Percentiles rank a stretch among this genome's conserved stretches.
Evolutionary conservation across 1,140 invertebrate genomes (phyloP).

Genomic region (Cheumatopsyche charites): DNA sequence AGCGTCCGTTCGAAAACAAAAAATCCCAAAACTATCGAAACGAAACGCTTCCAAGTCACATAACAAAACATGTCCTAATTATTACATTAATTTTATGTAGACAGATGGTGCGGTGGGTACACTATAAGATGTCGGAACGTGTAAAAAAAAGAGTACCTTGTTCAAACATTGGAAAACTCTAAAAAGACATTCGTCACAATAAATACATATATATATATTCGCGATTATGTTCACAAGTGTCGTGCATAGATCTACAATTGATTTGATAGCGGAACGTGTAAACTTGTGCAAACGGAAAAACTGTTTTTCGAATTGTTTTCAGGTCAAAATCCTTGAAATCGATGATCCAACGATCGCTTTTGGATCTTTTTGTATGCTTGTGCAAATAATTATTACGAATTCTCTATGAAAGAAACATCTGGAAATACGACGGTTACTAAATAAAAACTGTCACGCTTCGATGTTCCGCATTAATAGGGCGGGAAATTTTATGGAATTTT

Average conservation of each 20-base stretch:
- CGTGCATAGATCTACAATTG: slow-evolving; percentile 13
- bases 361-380: no score
- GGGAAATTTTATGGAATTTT: no score
- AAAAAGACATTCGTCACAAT: background rate
- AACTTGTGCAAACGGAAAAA: slow-evolving; percentile 16
- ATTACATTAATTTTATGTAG: background rate
- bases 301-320: background rate
- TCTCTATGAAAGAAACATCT: no score
- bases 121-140: background rate
- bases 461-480: background rate
- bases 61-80: background rate
- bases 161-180: background rate
- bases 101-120: background rate
- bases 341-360: background rate
- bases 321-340: slow-evolving; percentile 17
- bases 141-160: background rate
- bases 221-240: slow-evolving; percentile 22
- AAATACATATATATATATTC: background rate
- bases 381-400: no score
- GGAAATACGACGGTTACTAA: no score
- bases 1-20: no score
- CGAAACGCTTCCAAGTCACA: no score
- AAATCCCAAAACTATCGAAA: no score
- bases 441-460: background rate
- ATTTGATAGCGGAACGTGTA: slow-evolving; percentile 19